phyloP scores from a whole-genome alignment of 2,888 invertebrate genomes.

The Sycophila texana region DNA sequence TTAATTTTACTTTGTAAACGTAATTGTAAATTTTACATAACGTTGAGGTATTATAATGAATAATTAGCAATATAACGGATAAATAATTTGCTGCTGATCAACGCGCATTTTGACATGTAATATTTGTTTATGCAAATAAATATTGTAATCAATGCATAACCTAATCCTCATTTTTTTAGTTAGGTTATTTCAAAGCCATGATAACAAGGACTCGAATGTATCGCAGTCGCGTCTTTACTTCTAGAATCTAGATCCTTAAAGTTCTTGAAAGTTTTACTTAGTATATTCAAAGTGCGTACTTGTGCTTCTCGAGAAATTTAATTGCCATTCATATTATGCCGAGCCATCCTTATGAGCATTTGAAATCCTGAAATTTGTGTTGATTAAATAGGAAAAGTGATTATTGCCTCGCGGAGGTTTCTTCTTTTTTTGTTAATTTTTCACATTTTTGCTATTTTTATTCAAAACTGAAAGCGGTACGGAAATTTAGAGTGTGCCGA shows the following conservation, averaged over 20 bases:
- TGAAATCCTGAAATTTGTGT: background rate
- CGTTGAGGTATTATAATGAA: no score
- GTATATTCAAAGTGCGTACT: conserved; percentile 35
- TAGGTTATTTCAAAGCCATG: conserved; percentile 20
- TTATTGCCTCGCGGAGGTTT: background rate
- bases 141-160: background rate
- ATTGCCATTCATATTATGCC: conserved; percentile 24
- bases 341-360: background rate
- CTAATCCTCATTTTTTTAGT: conserved; percentile 1
- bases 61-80: no score
- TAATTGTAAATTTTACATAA: no score
- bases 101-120: no score
- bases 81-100: no score
- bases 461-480: background rate
- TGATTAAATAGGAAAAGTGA: background rate
- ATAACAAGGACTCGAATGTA: conserved; percentile 5
- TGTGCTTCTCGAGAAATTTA: conserved; percentile 23
- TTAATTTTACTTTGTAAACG: no score
- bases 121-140: no score
- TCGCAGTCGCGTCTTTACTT: background rate
- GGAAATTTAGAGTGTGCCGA: background rate
- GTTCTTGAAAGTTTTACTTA: conserved; percentile 25
- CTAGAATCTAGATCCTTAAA: conserved; percentile 7
- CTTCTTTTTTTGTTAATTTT: background rate
- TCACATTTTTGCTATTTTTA: no score